Percentiles rank a stretch among this genome's conserved stretches.
Conservation (phyloP, 2,888 invertebrate genomes). For the Coelopa pilipes region DNA sequence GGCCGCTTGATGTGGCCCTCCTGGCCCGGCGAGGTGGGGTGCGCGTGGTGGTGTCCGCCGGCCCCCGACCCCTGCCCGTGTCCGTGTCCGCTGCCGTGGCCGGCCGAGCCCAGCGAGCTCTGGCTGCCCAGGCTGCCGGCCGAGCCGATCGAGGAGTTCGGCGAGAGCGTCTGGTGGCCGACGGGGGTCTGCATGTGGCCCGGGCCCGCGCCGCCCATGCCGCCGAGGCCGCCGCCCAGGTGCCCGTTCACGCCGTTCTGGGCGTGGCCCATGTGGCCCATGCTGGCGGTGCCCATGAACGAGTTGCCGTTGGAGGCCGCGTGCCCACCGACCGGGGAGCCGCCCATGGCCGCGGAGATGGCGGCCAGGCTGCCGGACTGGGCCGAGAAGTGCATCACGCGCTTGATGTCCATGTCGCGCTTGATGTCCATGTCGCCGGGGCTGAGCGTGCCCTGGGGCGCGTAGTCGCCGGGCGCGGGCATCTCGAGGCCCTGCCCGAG, state of each 20-base stretch:
- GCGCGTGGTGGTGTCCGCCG: constrained; percentile 41
- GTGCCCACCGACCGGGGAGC: constrained; percentile 62
- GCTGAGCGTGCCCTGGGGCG: constrained; percentile 56
- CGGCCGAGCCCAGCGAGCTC: constrained; percentile 43
- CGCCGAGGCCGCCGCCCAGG: constrained; percentile 41
- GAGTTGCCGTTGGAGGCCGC: constrained; percentile 55
- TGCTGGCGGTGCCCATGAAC: constrained; percentile 58
- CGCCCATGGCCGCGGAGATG: constrained; percentile 65
- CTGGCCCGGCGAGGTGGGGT: constrained; percentile 64
- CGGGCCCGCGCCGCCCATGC: constrained; percentile 19
- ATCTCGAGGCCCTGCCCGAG: constrained; percentile 64
- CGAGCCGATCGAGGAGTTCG: constrained; percentile 62
- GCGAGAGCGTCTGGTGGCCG: constrained; percentile 61
- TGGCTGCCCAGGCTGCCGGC: constrained; percentile 54
- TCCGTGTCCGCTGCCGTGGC: constrained; percentile 34
- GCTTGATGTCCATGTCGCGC: constrained; percentile 64
- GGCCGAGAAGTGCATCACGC: constrained; percentile 64
- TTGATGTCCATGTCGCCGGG: constrained; percentile 55
- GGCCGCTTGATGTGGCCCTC: constrained; percentile 93
- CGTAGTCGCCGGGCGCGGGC: constrained; percentile 64
- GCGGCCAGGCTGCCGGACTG: constrained; percentile 61
- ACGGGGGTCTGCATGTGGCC: constrained; percentile 49
- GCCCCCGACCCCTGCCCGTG: not conserved
- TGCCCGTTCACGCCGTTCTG: constrained; percentile 34
- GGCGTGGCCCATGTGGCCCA: constrained; percentile 57